Evolutionary conservation across 1,140 invertebrate species (phyloP), one percentile per base, ranked within the genome.

Genomic region (Saccostrea echinata): DNA sequence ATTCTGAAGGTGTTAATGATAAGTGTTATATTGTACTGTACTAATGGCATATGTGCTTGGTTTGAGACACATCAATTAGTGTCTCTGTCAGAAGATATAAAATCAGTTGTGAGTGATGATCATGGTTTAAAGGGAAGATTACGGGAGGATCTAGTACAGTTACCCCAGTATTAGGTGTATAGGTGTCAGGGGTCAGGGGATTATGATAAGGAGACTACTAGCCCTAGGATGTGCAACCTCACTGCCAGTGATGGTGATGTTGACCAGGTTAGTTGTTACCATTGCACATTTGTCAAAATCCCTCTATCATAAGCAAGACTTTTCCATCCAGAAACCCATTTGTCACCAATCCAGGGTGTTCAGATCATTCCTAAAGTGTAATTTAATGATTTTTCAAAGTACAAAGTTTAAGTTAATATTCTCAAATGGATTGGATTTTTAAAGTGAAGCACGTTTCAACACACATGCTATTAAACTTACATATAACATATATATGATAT

Each of bases 161-260:
- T 76, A 30, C 11, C 27, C 30, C 27, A n/a, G 55, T 61, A 61
- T 61, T 61, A 61, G 18, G 55, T 3, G 43, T 43, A 43, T 64
- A 1, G 68, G 30, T 61, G 18, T 4, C 18, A 0, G 55, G 55
- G 43, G 24, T 16, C 30, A 30, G 27, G 68, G 27, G 24, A 76
- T 13, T 30, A 76, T 76, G 68, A 76, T 76, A 76, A 76, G 68
- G 27, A 76, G 68, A 76, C 30, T 76, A 6, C 68, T 76, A 33
- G 68, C 68, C 8, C 12, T 76, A 27, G 68, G 68, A 33, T 76
- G 27, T 30, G 27, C 27, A 8, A 30, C 68, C 24, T 76, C 68
- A 3, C 27, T 76, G 11, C 68, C 68, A 18, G 68, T 76, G 27
- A 76, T 76, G 30, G 27, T 76, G 13, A 76, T 16, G 11, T 11